Evolutionary conservation across 2,113 vertebrate species (phyloP).

Genomic region (Numenius arquata): DNA sequence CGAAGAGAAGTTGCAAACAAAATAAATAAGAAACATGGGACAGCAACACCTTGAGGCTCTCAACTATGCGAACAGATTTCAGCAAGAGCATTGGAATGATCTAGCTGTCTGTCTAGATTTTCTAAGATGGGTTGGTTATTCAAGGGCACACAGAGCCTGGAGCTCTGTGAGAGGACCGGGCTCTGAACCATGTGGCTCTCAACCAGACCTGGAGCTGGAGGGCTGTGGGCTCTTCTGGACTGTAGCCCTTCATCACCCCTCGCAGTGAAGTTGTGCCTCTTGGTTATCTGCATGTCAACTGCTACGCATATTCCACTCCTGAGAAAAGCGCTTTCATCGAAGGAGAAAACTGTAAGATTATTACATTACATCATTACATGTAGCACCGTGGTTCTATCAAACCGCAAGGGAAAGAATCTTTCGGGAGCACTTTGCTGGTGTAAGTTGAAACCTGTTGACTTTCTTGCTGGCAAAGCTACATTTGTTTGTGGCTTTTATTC

Average conservation of each 20-base stretch:
- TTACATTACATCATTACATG: neutral
- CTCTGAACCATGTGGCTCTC: neutral
- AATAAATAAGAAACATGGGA: neutral
- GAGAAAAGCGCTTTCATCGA: neutral
- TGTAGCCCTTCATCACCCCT: accelerated
- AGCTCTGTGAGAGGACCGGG: too few relatives aligned
- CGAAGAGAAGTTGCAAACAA: neutral
- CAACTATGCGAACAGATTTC: neutral
- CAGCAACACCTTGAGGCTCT: neutral
- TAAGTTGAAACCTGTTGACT: neutral
- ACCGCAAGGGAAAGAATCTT: neutral
- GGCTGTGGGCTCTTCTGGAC: neutral
- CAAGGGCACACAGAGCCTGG: neutral
- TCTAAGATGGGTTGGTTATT: neutral
- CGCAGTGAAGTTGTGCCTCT: neutral
- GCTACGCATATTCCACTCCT: neutral
- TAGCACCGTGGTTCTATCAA: neutral
- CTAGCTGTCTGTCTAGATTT: neutral
- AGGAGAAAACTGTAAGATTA: neutral
- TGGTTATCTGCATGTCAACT: neutral
- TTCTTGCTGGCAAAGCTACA: neutral
- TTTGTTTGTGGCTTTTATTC: slow-evolving; percentile 4
- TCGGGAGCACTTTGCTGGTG: neutral
- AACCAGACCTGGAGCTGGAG: neutral
- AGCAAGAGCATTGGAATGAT: neutral